phyloP scores from a whole-genome alignment of 1,140 invertebrate genomes.

The Spodoptera litura region DNA sequence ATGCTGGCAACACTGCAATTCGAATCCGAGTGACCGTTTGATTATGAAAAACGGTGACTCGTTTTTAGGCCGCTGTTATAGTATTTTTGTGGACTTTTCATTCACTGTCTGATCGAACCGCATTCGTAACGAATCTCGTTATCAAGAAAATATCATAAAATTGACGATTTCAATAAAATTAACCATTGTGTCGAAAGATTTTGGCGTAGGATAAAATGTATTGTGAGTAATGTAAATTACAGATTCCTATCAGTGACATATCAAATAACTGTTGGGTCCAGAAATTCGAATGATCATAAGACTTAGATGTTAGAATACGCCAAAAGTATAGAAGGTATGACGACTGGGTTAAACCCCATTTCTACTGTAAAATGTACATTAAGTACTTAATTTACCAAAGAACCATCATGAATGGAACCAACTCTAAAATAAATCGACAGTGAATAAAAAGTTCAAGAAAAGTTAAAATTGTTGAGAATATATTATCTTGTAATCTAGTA shows the following conservation, averaged over 20 bases:
- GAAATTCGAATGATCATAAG: conserved; percentile 34
- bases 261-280: conserved; percentile 47
- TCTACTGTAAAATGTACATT: not conserved
- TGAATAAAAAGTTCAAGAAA: conserved; percentile 50
- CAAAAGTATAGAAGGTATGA: conserved; percentile 6
- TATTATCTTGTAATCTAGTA: conserved; percentile 68
- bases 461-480: conserved; percentile 63
- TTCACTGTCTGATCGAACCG: conserved; percentile 25
- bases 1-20: conserved; percentile 50
- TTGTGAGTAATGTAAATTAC: conserved; percentile 27
- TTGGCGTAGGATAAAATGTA: conserved; percentile 16
- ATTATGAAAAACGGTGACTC: conserved; percentile 26
- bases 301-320: conserved; percentile 31
- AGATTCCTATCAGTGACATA: conserved; percentile 47
- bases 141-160: not conserved
- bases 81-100: conserved; percentile 55
- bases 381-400: conserved; percentile 15
- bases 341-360: not conserved
- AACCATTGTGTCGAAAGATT: not conserved
- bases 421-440: conserved; percentile 1
- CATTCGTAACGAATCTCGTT: conserved; percentile 10
- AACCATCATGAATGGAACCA: not conserved
- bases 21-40: conserved; percentile 39
- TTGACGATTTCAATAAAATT: not conserved
- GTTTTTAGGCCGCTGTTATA: conserved; percentile 55